Percentiles rank a stretch among this genome's conserved stretches.
phyloP scores from a whole-genome alignment of 2,888 invertebrate species.

The Harpagoxenus sublaevis region DNA sequence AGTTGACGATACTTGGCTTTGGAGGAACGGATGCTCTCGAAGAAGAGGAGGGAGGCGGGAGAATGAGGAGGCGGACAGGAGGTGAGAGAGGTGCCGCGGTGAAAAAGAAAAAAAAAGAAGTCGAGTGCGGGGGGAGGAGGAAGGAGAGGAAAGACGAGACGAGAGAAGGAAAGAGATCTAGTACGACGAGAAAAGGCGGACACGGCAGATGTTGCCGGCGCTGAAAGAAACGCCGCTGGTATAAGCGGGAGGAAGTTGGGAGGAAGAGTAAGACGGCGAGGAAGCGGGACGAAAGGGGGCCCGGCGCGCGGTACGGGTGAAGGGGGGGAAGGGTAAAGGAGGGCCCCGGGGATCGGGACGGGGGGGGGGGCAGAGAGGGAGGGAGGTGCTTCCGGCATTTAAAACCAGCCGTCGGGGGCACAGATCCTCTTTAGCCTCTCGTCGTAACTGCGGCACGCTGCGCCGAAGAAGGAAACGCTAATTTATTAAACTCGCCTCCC shows the following conservation, averaged over 20 bases:
- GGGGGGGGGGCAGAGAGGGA: conserved; percentile 54
- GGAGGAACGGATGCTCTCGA: conserved; percentile 62
- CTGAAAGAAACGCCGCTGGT: conserved; percentile 73
- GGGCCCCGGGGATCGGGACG: conserved; percentile 36
- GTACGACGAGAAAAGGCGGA: conserved; percentile 68
- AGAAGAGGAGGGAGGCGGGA: conserved; percentile 15
- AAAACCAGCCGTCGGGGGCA: conserved; percentile 77
- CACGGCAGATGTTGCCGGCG: conserved; percentile 74
- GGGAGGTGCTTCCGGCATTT: conserved; percentile 76
- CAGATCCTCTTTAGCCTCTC: conserved; percentile 79
- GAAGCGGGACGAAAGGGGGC: conserved; percentile 63
- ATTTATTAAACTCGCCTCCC: conserved; percentile 74
- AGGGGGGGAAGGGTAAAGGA: conserved; percentile 55
- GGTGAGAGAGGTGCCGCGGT: conserved; percentile 38
- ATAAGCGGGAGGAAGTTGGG: conserved; percentile 75
- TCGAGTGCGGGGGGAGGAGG: conserved; percentile 38
- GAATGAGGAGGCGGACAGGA: conserved; percentile 40
- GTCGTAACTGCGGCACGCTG: conserved; percentile 75
- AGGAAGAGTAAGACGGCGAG: conserved; percentile 64
- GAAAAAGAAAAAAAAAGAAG: conserved; percentile 47
- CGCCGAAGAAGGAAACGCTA: conserved; percentile 79
- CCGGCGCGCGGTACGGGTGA: conserved; percentile 64
- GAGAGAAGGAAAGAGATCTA: conserved; percentile 32
- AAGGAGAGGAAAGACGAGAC: conserved; percentile 57
- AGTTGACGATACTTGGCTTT: conserved; percentile 48